Base-by-base conservation (phyloP, 2,888 invertebrate genomes). In the Hirtodrosophila cameraria region DNA sequence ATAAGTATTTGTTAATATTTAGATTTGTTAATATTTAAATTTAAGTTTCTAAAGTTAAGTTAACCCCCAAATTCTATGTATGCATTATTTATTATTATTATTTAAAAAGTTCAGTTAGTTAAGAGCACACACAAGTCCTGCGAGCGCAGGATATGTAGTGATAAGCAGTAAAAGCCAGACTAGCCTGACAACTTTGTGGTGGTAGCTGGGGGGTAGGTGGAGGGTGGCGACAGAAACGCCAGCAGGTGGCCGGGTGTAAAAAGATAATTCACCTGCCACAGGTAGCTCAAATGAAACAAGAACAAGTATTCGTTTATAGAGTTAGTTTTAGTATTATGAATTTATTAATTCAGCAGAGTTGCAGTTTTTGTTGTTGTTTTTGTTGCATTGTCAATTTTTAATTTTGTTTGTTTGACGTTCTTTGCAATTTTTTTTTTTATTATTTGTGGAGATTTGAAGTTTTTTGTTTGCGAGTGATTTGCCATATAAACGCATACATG, bases 381-480 rank as follows among this genome's bases (percentile, higher is more conserved):
- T 11, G 30, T 28, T 49, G 27, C 12, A 45, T 11, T 28, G 42
- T 9, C 20, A 48, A 48, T 46, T 31, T 38, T 55, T 55, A 18
- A 48, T 33, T 41, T 48, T 23, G 9, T 6, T 15, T 28, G n/a
- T 30, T 53, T 36, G 6, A 9, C 25, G 4, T 39, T 15, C 38
- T 42, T 55, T 45, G 12, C 18, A 48, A 43, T 12, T 20, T 15
- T 55, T 64, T 38, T 3, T 30, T 57, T 41, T 71, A 66, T 66
- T 71, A 38, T 48, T 70, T 61, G 43, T 53, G 6, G 18, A 23
- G 23, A 7, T 23, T 23, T 23, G 2, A 23, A 23, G 6, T 23
- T 23, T 23, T 71, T 71, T 71, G 71, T 71, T 71, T 71, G 70
- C 72, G 25, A 71, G 58, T 54, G 61, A 71, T 71, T 71, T 71